Evolutionary conservation across 2,888 invertebrate genomes (phyloP), one percentile per base, ranked within the genome.

Genomic region (Harpagoxenus sublaevis): DNA sequence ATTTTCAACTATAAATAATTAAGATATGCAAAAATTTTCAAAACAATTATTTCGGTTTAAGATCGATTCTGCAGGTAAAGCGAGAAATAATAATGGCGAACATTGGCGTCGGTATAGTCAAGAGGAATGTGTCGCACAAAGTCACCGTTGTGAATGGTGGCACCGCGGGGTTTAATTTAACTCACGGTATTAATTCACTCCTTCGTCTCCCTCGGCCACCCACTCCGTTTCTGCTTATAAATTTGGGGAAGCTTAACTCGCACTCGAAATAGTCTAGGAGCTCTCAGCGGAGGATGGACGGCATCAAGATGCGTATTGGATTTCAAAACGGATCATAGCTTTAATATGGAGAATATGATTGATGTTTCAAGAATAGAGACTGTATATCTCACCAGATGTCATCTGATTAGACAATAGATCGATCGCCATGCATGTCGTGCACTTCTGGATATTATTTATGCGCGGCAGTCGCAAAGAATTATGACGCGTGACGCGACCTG

Each of bases 201-300:
- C 89, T 85, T 89, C 90, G 86, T 89, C 91, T 87, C 89, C 48
- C 63, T 81, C 85, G 84, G 89, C 92, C 92, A 91, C 92, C 91
- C 91, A 92, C 92, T 89, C 89, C 74, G 83, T 86, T 89, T 90
- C 91, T 89, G 92, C 92, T 93, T 94, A 94, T 94, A 94, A 94
- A 94, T 94, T 94, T 93, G 93, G 91, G 93, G 92, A 94, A 94
- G 92, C 92, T 89, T 89, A 89, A 91, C 89, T 90, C 89, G 91
- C 85, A 93, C 94, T 94, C 89, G 92, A 94, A 94, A 94, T 94
- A 94, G 94, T 93, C 88, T 90, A 90, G 88, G 91, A 90, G 90
- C 90, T 86, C 89, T 60, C 85, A 78, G 85, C 87, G 63, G 74
- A 86, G 85, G 77, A 85, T 88, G 88, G 88, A 86, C 84, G 85